Evolutionary conservation across 2,113 vertebrate species (phyloP), one percentile per base, ranked within the genome.

Genomic region (Sylvia atricapilla): DNA sequence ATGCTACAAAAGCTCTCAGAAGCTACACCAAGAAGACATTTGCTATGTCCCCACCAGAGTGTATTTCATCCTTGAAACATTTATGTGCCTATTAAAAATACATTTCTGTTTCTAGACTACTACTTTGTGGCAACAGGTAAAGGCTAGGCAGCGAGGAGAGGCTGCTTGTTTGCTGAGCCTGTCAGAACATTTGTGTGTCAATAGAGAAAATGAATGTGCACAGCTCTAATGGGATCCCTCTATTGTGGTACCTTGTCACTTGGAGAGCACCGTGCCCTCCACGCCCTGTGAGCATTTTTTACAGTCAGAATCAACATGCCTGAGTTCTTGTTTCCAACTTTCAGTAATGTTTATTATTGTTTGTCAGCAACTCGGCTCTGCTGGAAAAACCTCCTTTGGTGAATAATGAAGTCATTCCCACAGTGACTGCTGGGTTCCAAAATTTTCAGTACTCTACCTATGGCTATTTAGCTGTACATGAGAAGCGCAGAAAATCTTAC

Each of bases 361-460:
- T 96, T 96, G 95, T 96, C 86, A 95, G 96, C 88, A 97, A 90
- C 89, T 77, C 90, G 28, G 53, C 94, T 95, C 78, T 93, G 94
- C 68, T 95, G 84, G 93, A 93, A 78, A 93, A 96, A 75, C 22
- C 76, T 96, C 94, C 87, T 97, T 91, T 10, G 11, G 86, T 89
- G 91, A 96, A 93, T 94, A 95, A 97, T 91, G 87, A 95, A 94
- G 93, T 94, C 84, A 95, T 90, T 97, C 94, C 92, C 90, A 96
- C 90, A 96, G 69, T 87, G 96, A 97, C 96, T 95, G 78, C 94
- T 97, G 74, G 62, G 89, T 74, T 96, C 73, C 92, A 94, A 97
- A 96, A 96, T 94, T 96, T 96, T 96, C 91, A 89, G 85, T 92
- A 86, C 88, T 95, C 92, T 97, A 92, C 85, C 94, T 95, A 91